Percentiles rank a stretch among this genome's conserved stretches.
Evolutionary conservation across 2,113 vertebrate species (phyloP).

Genomic region (Rhynchomys soricoides): DNA sequence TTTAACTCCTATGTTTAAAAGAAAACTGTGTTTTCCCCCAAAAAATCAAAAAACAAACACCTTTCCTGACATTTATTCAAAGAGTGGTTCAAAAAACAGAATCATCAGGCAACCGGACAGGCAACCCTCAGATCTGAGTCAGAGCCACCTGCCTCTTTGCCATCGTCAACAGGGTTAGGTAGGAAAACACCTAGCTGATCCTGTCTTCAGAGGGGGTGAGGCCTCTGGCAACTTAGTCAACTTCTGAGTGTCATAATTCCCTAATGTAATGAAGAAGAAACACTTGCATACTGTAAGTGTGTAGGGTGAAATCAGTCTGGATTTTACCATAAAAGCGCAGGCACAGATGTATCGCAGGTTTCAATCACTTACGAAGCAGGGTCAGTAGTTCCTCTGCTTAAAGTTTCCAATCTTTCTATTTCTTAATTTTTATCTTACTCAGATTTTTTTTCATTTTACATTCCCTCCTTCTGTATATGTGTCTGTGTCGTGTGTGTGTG

Average conservation of each 20-base stretch:
- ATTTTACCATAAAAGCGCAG: background rate
- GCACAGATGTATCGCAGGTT: background rate
- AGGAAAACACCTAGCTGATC: background rate
- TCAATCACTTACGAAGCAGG: constrained; percentile 36
- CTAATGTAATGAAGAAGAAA: background rate
- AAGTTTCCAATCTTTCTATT: background rate
- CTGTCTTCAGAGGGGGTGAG: background rate
- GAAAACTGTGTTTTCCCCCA: background rate
- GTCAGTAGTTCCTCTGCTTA: background rate
- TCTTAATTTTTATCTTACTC: background rate
- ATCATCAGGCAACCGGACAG: background rate
- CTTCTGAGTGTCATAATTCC: background rate
- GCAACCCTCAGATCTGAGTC: background rate
- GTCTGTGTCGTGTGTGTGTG: too few species aligned
- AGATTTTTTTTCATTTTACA: background rate
- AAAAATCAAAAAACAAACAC: background rate
- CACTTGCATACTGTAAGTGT: background rate
- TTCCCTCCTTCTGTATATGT: too few species aligned
- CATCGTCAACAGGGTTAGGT: background rate
- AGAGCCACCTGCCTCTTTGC: background rate
- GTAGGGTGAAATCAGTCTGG: background rate
- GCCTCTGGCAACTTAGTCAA: background rate
- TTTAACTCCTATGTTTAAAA: constrained; percentile 9
- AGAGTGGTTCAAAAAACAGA: background rate
- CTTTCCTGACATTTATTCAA: background rate